Conservation (phyloP, 1,140 invertebrate species). For the Drosophila oshimai region DNA sequence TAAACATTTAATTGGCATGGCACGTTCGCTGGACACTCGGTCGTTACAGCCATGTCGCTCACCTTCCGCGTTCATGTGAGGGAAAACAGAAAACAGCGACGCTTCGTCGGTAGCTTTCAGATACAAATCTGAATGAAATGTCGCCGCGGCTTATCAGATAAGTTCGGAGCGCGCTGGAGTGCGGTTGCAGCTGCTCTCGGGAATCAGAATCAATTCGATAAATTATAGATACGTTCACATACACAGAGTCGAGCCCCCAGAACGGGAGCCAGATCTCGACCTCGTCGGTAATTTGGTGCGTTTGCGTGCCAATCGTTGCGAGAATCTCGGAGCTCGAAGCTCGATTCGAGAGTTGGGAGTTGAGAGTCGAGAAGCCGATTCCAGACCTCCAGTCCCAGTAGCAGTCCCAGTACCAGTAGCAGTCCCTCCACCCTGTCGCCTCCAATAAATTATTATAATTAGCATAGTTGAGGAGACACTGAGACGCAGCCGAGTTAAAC, state of each 20-base stretch:
- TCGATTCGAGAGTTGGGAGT: too few species aligned
- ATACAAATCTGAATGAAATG: conserved; percentile 76
- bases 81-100: conserved; percentile 39
- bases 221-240: not conserved
- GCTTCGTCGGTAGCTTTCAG: conserved; percentile 45
- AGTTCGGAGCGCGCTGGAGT: conserved; percentile 69
- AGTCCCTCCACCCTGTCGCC: conserved; percentile 27
- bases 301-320: conserved; percentile 63
- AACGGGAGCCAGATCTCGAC: conserved; percentile 14
- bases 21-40: conserved; percentile 18
- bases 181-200: conserved; percentile 53
- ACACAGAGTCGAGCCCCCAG: conserved; percentile 15
- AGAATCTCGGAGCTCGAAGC: not conserved
- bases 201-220: not conserved
- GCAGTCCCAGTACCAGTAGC: too few species aligned
- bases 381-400: too few species aligned
- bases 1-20: conserved; percentile 22
- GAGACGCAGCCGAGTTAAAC: conserved; percentile 38
- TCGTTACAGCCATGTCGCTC: conserved; percentile 24
- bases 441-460: conserved; percentile 78
- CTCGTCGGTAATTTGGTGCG: conserved; percentile 47
- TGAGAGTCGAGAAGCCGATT: conserved; percentile 11
- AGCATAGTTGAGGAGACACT: conserved; percentile 58
- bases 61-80: conserved; percentile 30
- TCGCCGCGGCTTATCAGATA: conserved; percentile 74